Conservation (phyloP, 1,140 invertebrate species). For the Drosophila gunungcola region DNA sequence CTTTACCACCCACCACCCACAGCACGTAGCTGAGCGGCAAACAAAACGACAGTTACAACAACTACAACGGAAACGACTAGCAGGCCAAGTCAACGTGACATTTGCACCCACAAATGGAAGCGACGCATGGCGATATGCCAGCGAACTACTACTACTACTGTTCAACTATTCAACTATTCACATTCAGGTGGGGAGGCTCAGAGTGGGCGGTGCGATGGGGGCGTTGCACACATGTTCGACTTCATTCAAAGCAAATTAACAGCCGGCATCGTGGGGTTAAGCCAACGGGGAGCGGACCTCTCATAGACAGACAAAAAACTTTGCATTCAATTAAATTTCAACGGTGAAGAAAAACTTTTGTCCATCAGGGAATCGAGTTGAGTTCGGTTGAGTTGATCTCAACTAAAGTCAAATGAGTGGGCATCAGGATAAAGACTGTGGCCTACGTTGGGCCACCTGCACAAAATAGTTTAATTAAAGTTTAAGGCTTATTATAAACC, state of each 20-base stretch:
- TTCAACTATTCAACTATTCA: conserved; percentile 1
- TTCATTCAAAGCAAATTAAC: conserved; percentile 82
- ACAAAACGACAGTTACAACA: conserved; percentile 44
- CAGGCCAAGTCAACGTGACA: conserved; percentile 77
- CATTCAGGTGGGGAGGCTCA: conserved; percentile 13
- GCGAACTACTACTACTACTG: conserved; percentile 40
- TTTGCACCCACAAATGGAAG: conserved; percentile 77
- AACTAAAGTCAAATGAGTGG: conserved; percentile 24
- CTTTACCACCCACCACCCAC: conserved; percentile 5
- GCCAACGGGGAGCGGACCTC: background rate
- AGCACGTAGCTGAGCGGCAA: conserved; percentile 58
- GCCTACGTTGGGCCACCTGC: background rate
- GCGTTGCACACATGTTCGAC: conserved; percentile 64
- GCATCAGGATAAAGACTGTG: background rate
- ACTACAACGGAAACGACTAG: conserved; percentile 44
- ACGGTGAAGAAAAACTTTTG: conserved; percentile 48
- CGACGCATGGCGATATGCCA: conserved; percentile 54
- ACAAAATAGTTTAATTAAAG: background rate
- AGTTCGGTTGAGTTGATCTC: conserved; percentile 19
- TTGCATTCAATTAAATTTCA: conserved; percentile 79
- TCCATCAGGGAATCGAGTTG: conserved; percentile 35
- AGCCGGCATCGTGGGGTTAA: conserved; percentile 44
- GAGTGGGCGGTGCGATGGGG: conserved; percentile 11
- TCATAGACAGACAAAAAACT: conserved; percentile 62
- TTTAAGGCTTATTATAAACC: background rate